Evolutionary conservation across 2,888 invertebrate genomes (phyloP).

Genomic region (Pollenia griseotomentosa): DNA sequence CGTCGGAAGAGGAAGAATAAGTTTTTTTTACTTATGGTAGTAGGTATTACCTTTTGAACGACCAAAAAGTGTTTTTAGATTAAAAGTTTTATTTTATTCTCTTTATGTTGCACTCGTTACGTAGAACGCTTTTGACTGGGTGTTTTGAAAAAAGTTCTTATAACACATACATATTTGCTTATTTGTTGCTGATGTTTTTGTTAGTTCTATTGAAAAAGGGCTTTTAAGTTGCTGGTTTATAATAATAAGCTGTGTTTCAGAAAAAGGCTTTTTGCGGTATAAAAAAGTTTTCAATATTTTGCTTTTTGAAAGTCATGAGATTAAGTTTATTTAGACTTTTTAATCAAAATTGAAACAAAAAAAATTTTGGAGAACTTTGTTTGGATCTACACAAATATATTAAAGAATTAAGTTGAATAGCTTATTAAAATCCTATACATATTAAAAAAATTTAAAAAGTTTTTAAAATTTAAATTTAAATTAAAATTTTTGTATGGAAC

Average conservation of each 20-base stretch:
- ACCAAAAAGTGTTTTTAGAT: conserved; percentile 22
- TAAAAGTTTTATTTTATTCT: conserved; percentile 43
- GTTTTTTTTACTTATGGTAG: not conserved
- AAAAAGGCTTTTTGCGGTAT: conserved; percentile 43
- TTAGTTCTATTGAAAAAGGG: conserved; percentile 28
- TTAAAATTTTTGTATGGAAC: no score
- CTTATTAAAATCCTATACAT: no score
- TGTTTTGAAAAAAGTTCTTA: conserved; percentile 45
- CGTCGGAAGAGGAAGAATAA: not conserved
- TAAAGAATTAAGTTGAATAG: no score
- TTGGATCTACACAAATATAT: no score
- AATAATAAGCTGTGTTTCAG: conserved; percentile 44
- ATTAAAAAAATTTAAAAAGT: no score
- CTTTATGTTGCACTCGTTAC: conserved; percentile 5
- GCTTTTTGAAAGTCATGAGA: conserved; percentile 30
- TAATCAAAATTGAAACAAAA: not conserved
- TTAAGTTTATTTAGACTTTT: conserved; percentile 2
- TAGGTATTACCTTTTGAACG: no score
- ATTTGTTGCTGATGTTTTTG: conserved; percentile 2
- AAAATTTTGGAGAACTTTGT: no score
- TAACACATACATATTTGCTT: not conserved
- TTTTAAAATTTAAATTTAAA: no score
- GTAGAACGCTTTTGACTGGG: conserved; percentile 18
- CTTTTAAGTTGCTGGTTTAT: conserved; percentile 22
- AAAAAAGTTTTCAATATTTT: conserved; percentile 46